Conservation (phyloP, 1,140 invertebrate species). For the Calephelis nemesis region DNA sequence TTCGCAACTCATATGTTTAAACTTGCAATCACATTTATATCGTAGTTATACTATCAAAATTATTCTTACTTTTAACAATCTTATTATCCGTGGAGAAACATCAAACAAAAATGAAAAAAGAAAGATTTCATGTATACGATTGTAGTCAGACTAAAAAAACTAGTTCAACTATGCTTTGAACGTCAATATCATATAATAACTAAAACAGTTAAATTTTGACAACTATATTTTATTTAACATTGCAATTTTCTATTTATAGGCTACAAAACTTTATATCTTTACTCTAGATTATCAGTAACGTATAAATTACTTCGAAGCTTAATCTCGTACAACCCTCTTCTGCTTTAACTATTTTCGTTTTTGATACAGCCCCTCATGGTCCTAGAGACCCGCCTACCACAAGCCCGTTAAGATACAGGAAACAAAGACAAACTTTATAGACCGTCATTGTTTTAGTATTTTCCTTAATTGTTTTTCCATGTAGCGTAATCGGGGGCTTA, state of each 20-base stretch:
- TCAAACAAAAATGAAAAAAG: too few species aligned
- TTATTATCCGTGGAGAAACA: too few species aligned
- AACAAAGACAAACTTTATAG: conserved; percentile 72
- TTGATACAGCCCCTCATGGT: conserved; percentile 40
- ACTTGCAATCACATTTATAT: background rate
- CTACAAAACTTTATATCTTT: conserved; percentile 32
- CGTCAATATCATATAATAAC: too few species aligned
- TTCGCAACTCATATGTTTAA: background rate
- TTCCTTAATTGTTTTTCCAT: conserved; percentile 76
- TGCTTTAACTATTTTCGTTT: conserved; percentile 47
- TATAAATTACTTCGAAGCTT: conserved; percentile 57
- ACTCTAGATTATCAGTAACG: conserved; percentile 69
- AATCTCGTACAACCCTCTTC: conserved; percentile 62
- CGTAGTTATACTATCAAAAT: background rate
- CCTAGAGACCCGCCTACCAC: conserved; percentile 53
- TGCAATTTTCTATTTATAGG: background rate
- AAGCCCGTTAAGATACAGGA: conserved; percentile 65
- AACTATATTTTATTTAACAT: too few species aligned
- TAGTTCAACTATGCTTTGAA: too few species aligned
- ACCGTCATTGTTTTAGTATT: conserved; percentile 69
- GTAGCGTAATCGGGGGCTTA: conserved; percentile 62
- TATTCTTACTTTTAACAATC: too few species aligned
- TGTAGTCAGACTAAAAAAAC: too few species aligned
- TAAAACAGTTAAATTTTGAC: too few species aligned
- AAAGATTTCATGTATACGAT: too few species aligned